These are phyloP conservation scores for Palythoa grandis DNA, from an alignment of 92 coral and sea anemone genomes.

Conservation along the genomic window DNA sequence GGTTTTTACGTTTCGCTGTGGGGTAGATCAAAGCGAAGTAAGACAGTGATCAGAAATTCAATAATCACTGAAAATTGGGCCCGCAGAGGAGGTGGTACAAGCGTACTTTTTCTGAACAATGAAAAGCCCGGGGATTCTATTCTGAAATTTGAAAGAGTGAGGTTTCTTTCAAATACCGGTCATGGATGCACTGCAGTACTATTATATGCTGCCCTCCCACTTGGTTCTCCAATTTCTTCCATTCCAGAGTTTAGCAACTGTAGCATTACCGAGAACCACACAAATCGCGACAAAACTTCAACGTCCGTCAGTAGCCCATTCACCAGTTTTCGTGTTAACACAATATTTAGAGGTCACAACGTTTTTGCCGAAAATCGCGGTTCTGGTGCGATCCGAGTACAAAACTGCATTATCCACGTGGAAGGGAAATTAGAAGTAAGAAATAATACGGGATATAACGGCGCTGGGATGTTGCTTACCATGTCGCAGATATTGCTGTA, in stretches of 20 bases:
- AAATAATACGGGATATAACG: constrained; percentile 68
- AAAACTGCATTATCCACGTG: constrained; percentile 71
- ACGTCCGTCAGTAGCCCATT: constrained; percentile 57
- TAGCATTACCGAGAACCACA: constrained; percentile 60
- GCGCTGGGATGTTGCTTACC: constrained; percentile 76
- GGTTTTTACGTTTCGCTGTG: constrained; percentile 66
- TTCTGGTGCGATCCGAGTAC: constrained; percentile 75
- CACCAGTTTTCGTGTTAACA: constrained; percentile 73
- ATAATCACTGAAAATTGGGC: constrained; percentile 72
- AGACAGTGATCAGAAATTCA: constrained; percentile 51
- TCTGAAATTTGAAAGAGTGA: constrained; percentile 60
- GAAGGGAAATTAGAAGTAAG: constrained; percentile 67
- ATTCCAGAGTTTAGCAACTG: constrained; percentile 80
- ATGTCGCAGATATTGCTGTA: constrained; percentile 81
- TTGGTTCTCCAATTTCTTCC: constrained; percentile 58
- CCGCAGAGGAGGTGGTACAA: constrained; percentile 79
- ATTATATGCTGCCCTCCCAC: constrained; percentile 73
- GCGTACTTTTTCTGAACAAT: constrained; percentile 56
- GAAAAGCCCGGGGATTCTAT: constrained; percentile 34
- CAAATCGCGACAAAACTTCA: not conserved
- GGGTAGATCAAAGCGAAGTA: constrained; percentile 53
- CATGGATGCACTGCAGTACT: constrained; percentile 75
- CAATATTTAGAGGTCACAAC: constrained; percentile 68
- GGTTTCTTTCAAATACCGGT: constrained; percentile 58
- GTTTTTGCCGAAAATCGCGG: constrained; percentile 66